Percentiles rank a stretch among this genome's conserved stretches.
These are phyloP conservation scores for Pseudochirops corinnae DNA, from an alignment of 2,797 vertebrate species.

Conservation along the genomic window DNA sequence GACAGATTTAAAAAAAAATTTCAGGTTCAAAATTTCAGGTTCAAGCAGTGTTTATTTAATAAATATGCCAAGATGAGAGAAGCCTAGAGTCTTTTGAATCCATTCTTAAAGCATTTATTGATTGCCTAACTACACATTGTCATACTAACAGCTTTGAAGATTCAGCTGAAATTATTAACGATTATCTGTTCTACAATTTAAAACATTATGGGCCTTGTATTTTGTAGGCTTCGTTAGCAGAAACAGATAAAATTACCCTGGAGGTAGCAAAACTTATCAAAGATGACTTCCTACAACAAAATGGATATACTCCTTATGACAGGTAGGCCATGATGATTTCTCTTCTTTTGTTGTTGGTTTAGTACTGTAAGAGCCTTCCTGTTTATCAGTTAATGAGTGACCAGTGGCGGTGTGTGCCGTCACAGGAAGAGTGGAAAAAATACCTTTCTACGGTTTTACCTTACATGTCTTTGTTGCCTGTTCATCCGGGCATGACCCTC, in stretches of 20 bases:
- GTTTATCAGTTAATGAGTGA: background rate
- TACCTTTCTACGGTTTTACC: background rate
- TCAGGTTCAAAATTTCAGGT: background rate
- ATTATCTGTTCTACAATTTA: background rate
- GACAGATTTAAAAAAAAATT: background rate
- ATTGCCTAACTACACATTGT: background rate
- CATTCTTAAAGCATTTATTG: background rate
- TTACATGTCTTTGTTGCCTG: conserved; percentile 14
- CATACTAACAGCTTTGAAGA: background rate
- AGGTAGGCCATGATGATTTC: conserved; percentile 85
- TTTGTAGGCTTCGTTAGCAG: conserved; percentile 95
- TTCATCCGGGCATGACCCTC: conserved; percentile 23
- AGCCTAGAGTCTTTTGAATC: background rate
- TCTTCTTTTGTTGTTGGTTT: conserved; percentile 48
- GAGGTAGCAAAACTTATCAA: conserved; percentile 99
- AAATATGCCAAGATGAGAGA: background rate
- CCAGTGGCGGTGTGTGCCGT: background rate
- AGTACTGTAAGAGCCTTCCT: background rate
- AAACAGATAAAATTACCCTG: conserved; percentile 98
- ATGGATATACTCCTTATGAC: conserved; percentile 97
- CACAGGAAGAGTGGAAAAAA: background rate
- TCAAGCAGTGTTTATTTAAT: background rate
- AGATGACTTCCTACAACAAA: conserved; percentile 99
- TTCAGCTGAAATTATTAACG: background rate
- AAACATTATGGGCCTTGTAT: conserved; percentile 39